Base-by-base conservation (phyloP, 2,888 invertebrate genomes). In the Hipparchia sbordonii region DNA sequence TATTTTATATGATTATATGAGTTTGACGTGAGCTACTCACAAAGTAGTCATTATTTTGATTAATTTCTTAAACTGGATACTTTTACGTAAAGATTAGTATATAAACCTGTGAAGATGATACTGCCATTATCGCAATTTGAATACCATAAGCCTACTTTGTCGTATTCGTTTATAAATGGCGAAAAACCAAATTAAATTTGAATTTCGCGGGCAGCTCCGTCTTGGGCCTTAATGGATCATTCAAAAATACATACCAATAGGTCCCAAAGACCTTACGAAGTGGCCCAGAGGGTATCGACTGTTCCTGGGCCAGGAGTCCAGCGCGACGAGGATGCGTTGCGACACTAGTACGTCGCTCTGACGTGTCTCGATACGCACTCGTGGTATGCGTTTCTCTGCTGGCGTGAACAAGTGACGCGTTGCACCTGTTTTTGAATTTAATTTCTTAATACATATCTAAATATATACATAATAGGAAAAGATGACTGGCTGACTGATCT, bases 241-340 rank as follows among this genome's bases (percentile, higher is more conserved):
- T 39, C 39, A 2, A 39, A 39, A 39, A 39, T 39, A 5, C 84
- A 79, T 77, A 93, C 92, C 94, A 74, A 99, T 96, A 67, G 96
- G 96, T 13, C 99, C 99, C 7, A 99, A 94, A 0, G 97, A 97
- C 77, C 98, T 95, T 0, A 99, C 98, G 91, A 99, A 99, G 90
- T 99, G 99, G 2, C 99, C 99, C 88, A 97, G 95, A 0, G 99
- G 99, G 89, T 98, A 98, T 70, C 98, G 95, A 2, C 98, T 98
- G 86, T 97, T 96, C 69, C 97, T 94, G 0, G 99, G 99, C 99
- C 99, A 99, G 3, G 97, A 96, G 92, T 99, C 99, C 59, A 99
- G 97, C 0, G 98, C 97, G 0, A 99, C 99, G 12, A 99, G 96
- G 65, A 99, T 97, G 73, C 99, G 95, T 85, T 99, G 98, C 54